phyloP scores from a whole-genome alignment of 2,113 vertebrate genomes.

The Odontophorus gujanensis region DNA sequence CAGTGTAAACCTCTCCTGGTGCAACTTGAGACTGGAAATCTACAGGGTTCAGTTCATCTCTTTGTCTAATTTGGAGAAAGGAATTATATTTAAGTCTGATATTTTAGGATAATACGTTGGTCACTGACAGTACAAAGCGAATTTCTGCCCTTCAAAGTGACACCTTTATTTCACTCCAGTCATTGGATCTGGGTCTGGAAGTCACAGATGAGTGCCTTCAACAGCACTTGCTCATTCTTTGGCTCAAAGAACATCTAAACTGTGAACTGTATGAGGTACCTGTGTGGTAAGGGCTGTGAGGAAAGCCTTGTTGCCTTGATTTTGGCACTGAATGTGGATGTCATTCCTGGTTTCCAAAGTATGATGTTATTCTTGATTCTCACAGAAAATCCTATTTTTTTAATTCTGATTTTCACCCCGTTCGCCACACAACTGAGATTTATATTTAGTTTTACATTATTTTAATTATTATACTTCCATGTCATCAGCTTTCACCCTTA shows the following conservation, averaged over 20 bases:
- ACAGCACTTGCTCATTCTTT: background rate
- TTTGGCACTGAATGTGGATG: background rate
- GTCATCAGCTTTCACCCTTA: background rate
- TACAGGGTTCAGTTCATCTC: background rate
- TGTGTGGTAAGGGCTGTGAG: background rate
- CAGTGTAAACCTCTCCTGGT: background rate
- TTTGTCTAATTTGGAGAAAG: background rate
- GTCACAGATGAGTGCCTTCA: rapidly evolving
- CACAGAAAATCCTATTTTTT: background rate
- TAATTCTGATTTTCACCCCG: background rate
- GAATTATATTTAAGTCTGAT: background rate
- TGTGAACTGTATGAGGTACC: rapidly evolving
- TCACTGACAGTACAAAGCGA: background rate
- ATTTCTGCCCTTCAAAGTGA: background rate
- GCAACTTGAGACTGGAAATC: background rate
- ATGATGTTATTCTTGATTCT: background rate
- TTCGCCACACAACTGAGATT: background rate
- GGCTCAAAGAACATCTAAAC: background rate
- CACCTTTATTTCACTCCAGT: background rate
- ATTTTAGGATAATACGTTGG: background rate
- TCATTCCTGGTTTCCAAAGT: background rate
- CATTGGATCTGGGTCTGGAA: background rate
- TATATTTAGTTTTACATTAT: background rate
- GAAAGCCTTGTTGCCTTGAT: background rate
- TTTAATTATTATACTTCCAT: background rate